Conservation (phyloP, 2,888 invertebrate species). For the Xestia rhomboidea region DNA sequence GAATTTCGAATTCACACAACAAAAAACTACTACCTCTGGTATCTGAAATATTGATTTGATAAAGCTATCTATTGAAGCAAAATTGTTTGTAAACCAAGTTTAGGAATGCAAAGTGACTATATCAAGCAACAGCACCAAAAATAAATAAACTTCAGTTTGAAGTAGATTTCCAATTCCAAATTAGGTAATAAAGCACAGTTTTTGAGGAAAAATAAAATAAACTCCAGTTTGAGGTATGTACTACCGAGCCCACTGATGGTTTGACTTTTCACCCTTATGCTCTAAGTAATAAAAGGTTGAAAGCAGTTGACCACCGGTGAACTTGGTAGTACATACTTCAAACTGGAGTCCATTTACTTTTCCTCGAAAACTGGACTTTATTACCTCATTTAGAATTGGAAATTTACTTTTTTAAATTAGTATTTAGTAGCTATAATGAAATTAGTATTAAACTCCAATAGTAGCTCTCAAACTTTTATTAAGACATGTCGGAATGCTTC, state of each 20-base stretch:
- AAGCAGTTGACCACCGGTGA: too few species aligned
- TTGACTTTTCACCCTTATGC: too few species aligned
- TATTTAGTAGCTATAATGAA: neutral
- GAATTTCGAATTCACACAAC: too few species aligned
- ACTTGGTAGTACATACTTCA: too few species aligned
- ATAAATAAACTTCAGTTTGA: too few species aligned
- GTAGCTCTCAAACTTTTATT: neutral
- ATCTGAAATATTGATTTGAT: neutral
- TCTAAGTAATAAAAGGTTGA: too few species aligned
- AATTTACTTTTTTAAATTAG: neutral
- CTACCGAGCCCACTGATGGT: too few species aligned
- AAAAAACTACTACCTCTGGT: too few species aligned
- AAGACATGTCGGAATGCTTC: conserved; percentile 1
- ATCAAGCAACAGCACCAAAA: neutral
- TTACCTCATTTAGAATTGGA: neutral
- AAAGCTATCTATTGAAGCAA: neutral
- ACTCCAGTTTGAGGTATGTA: neutral
- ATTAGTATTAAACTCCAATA: neutral
- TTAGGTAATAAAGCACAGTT: too few species aligned
- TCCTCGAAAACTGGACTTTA: neutral
- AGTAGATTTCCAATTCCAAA: too few species aligned
- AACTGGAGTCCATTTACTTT: too few species aligned
- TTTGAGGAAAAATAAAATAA: neutral
- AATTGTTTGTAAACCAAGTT: neutral
- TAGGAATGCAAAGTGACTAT: neutral